Base-by-base conservation (phyloP, 2,113 vertebrate species). In the Pelobates fuscus region DNA sequence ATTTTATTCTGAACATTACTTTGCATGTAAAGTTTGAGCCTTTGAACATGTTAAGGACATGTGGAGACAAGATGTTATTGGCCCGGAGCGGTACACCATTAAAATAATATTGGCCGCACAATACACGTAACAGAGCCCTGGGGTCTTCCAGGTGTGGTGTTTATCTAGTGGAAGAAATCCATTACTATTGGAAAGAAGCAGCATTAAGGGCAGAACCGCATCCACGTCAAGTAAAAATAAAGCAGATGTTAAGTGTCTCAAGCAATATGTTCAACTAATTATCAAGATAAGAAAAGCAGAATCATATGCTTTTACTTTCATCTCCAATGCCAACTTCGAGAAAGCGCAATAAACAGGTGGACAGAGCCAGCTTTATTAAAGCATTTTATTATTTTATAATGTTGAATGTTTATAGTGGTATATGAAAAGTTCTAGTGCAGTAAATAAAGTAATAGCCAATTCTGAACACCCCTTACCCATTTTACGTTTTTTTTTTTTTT, bases 101-200 rank as follows among this genome's bases (percentile, higher is more conserved):
- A 72, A 62, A 72, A 72, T 72, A 72, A 72, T 63, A 72, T 72
- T 72, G 70, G 59, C 59, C 70, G 30, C 15, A 63, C 43, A 44
- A 52, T 63, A 72, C 44, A 72, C 49, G 46, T 32, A 52, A 49
- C 43, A 63, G 70, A 72, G 70, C 70, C 70, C 69, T 46, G 43
- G 29, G 70, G 70, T 72, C 70, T 72, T 72, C 23, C 70, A 72
- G 70, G 70, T 72, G 70, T 72, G 30, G 41, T 29, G 59, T 5
- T 72, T 60, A 61, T 52, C 59, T 72, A 54, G 25, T 61, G 24
- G 27, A 70, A 60, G 37, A 60, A 59, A 70, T 72, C 37, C 46
- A 49, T 32, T 63, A 72, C 58, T 61, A 52, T 72, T 41, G 12
- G 29, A 63, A 61, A 52, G 12, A 72, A 29, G 41, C 46, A 49